Evolutionary conservation across 53 echinoderm and acorn worm genomes (phyloP).

Genomic region (Stichopus horrens): DNA sequence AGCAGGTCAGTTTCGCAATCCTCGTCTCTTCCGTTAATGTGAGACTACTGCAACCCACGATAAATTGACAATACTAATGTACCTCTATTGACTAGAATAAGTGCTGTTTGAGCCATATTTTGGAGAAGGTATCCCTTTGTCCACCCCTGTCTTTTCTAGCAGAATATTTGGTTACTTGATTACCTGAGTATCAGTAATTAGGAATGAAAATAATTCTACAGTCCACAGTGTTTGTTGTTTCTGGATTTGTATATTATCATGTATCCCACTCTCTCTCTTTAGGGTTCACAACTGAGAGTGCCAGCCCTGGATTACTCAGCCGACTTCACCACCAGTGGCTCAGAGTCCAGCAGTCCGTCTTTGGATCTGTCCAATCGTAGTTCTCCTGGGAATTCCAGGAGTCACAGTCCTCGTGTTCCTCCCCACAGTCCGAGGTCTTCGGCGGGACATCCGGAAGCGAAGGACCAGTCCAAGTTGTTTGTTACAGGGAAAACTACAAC

Average conservation of each 20-base stretch:
- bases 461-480: neutral
- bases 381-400: constrained; percentile 21
- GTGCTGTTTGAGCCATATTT: too few species aligned
- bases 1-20: neutral
- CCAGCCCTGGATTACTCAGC: neutral
- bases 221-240: too few species aligned
- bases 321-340: neutral
- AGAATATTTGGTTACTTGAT: too few species aligned
- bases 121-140: too few species aligned
- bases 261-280: neutral
- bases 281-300: constrained; percentile 1
- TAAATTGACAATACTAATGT: too few species aligned
- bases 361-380: constrained; percentile 2
- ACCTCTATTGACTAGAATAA: too few species aligned
- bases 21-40: too few species aligned
- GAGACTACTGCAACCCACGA: too few species aligned
- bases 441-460: neutral
- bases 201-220: too few species aligned
- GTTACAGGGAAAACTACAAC: neutral
- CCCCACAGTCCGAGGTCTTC: constrained; percentile 21
- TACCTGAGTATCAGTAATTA: too few species aligned
- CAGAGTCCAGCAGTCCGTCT: constrained; percentile 19
- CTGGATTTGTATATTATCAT: too few species aligned
- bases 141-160: too few species aligned
- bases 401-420: constrained; percentile 16